phyloP scores from a whole-genome alignment of 2,113 vertebrate species.

The Carassius gibelio region DNA sequence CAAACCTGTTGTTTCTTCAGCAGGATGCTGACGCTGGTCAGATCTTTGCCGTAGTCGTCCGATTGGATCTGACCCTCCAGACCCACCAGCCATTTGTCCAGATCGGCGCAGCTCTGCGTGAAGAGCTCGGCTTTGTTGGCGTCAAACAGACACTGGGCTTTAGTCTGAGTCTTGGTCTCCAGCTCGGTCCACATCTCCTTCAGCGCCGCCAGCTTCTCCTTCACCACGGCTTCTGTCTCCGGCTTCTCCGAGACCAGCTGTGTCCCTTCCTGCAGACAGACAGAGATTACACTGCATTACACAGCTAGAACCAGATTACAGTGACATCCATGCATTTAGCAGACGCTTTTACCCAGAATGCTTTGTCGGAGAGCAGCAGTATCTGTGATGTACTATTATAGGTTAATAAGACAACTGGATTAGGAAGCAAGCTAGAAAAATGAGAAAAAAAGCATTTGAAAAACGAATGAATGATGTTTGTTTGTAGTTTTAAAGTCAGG shows the following conservation, averaged over 20 bases:
- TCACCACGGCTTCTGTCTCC: constrained; percentile 86
- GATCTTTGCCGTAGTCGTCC: constrained; percentile 93
- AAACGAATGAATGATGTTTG: no score
- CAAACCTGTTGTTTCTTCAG: constrained; percentile 94
- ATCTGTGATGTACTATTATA: no score
- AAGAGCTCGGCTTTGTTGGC: constrained; percentile 97
- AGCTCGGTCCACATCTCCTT: constrained; percentile 90
- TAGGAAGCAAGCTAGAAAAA: no score
- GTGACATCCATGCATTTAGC: neutral
- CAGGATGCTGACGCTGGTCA: constrained; percentile 96
- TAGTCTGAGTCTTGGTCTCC: constrained; percentile 93
- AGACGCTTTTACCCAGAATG: neutral
- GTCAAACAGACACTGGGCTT: constrained; percentile 95
- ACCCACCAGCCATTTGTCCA: constrained; percentile 91
- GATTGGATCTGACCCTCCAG: constrained; percentile 95
- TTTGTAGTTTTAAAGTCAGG: no score
- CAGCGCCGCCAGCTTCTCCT: constrained; percentile 86
- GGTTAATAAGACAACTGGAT: neutral
- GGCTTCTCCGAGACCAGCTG: constrained; percentile 94
- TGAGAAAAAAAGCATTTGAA: no score
- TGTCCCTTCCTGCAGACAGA: constrained; percentile 80
- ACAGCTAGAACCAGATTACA: neutral
- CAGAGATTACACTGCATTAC: neutral
- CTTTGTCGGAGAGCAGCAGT: no score
- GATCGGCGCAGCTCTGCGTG: constrained; percentile 93